phyloP scores from a whole-genome alignment of 2,888 invertebrate genomes.

The Rapana venosa region DNA sequence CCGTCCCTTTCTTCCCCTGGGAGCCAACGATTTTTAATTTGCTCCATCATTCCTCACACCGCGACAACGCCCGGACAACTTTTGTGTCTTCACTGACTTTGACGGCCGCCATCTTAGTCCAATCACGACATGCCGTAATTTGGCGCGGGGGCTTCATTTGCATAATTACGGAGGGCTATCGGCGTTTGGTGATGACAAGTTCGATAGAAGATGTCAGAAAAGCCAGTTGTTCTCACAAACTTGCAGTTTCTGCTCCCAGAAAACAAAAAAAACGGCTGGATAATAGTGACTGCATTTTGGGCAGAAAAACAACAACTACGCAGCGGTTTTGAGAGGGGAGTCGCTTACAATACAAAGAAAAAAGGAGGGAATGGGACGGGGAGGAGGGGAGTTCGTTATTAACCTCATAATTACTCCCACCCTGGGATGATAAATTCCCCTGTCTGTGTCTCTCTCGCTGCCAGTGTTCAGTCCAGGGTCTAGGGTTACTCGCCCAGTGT shows the following conservation, averaged over 20 bases:
- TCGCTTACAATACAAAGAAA: not conserved
- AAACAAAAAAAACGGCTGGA: not conserved
- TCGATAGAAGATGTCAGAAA: not conserved
- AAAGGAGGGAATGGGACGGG: not conserved
- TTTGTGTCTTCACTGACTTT: conserved; percentile 39
- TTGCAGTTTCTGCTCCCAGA: too few relatives aligned
- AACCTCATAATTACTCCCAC: not conserved
- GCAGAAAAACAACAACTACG: not conserved
- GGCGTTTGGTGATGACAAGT: not conserved
- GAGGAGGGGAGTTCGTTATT: not conserved
- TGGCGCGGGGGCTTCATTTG: conserved; percentile 47
- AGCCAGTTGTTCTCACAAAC: too few relatives aligned
- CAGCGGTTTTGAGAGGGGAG: not conserved
- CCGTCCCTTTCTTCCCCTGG: not conserved
- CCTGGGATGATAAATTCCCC: not conserved
- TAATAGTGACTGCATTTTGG: not conserved
- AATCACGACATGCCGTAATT: conserved; percentile 39
- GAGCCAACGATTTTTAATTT: not conserved
- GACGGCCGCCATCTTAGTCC: conserved; percentile 38
- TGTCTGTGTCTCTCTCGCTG: not conserved
- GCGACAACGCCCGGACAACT: conserved; percentile 39
- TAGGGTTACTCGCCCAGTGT: not conserved
- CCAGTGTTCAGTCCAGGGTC: not conserved
- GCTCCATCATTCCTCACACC: not conserved
- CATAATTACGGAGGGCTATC: conserved; percentile 47